phyloP scores from a whole-genome alignment of 2,888 invertebrate species.

The Phengaris alcon region DNA sequence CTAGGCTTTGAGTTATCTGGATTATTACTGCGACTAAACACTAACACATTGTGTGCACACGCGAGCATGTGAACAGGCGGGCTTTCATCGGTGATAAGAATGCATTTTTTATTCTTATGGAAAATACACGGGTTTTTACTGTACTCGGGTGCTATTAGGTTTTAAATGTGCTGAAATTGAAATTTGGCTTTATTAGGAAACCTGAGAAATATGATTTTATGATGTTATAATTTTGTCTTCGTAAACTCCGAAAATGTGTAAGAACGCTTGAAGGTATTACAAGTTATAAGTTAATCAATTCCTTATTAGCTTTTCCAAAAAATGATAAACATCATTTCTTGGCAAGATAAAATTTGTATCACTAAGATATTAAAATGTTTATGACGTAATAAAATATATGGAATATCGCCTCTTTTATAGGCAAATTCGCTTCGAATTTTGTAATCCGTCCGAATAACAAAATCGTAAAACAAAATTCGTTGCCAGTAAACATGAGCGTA shows the following conservation, averaged over 20 bases:
- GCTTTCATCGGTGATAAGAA: slow-evolving; percentile 30
- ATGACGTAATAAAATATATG: slow-evolving; percentile 25
- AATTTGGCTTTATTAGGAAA: too few relatives aligned
- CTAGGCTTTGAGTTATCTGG: slow-evolving; percentile 36
- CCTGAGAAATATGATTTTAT: too few relatives aligned
- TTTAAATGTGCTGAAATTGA: too few relatives aligned
- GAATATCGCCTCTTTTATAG: slow-evolving; percentile 28
- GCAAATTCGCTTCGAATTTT: slow-evolving; percentile 29
- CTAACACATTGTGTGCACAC: slow-evolving; percentile 27
- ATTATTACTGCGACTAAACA: slow-evolving; percentile 31
- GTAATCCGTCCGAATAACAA: slow-evolving; percentile 32
- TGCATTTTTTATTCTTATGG: slow-evolving; percentile 27
- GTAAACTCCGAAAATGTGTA: neutral
- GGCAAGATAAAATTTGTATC: neutral
- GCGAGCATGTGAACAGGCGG: slow-evolving; percentile 27
- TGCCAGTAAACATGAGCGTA: slow-evolving; percentile 48
- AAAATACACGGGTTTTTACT: slow-evolving; percentile 18
- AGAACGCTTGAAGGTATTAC: neutral
- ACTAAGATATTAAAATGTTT: slow-evolving; percentile 23
- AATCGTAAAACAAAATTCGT: slow-evolving; percentile 48
- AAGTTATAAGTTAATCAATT: neutral
- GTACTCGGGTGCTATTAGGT: neutral
- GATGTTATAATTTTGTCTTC: too few relatives aligned
- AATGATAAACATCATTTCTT: neutral
- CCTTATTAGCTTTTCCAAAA: neutral